These are phyloP conservation scores for Centruroides sculpturatus DNA, from an alignment of 1,140 invertebrate genomes.

Conservation along the genomic window DNA sequence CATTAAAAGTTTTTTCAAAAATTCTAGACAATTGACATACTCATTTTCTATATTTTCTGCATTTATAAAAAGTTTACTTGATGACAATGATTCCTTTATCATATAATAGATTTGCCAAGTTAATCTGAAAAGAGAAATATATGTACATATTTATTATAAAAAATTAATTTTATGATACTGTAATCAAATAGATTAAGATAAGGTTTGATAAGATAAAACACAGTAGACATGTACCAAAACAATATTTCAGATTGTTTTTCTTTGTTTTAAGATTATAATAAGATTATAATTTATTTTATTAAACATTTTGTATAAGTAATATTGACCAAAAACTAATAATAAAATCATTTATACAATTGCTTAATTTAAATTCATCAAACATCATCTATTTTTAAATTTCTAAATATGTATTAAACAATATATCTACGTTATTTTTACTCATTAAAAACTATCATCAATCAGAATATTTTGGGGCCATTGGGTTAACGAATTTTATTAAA, in stretches of 20 bases:
- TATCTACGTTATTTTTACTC: too few relatives aligned
- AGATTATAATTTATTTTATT: conserved; percentile 4
- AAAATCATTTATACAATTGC: not conserved
- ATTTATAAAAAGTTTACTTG: conserved; percentile 32
- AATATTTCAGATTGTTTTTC: not conserved
- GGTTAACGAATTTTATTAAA: too few relatives aligned
- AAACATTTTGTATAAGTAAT: not conserved
- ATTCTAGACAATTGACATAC: not conserved
- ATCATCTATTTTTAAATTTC: too few relatives aligned
- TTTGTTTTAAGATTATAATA: not conserved
- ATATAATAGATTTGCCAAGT: conserved; percentile 46
- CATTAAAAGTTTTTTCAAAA: conserved; percentile 4
- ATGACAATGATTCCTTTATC: conserved; percentile 52
- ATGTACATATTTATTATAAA: not conserved
- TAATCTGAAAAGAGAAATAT: conserved; percentile 31
- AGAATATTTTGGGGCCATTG: too few relatives aligned
- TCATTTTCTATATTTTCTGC: not conserved
- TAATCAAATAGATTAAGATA: conserved; percentile 15
- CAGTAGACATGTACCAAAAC: not conserved
- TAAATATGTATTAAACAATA: too few relatives aligned
- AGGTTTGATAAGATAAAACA: conserved; percentile 1
- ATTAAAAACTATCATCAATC: too few relatives aligned
- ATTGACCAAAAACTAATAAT: not conserved
- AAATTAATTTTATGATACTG: not conserved
- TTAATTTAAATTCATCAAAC: too few relatives aligned